Evolutionary conservation across 2,888 invertebrate species (phyloP).

Genomic region (Neoitamus cyanurus): DNA sequence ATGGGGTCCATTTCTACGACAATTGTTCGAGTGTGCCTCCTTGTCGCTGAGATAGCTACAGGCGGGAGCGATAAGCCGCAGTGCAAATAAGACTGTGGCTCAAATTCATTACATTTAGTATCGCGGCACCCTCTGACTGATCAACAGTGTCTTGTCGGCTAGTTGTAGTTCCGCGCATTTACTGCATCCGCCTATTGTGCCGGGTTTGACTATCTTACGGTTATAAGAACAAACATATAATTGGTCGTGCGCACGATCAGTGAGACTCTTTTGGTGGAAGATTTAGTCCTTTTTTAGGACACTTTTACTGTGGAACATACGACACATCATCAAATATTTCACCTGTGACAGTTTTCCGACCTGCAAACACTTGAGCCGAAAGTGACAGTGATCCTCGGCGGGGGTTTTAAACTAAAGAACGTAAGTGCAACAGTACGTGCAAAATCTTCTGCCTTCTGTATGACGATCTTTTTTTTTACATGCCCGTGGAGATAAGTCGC

Average conservation of each 20-base stretch:
- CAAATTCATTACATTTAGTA: neutral
- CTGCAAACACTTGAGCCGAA: neutral
- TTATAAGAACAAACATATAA: neutral
- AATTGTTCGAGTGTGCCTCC: neutral
- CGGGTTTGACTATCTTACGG: neutral
- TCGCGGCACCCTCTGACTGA: neutral
- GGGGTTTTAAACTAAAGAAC: neutral
- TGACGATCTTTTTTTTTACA: neutral
- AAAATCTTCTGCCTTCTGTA: neutral
- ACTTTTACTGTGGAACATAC: neutral
- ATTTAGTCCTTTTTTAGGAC: neutral
- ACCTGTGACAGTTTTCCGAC: neutral
- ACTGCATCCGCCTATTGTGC: neutral
- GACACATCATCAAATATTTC: neutral
- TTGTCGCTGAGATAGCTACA: neutral
- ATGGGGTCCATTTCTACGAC: neutral
- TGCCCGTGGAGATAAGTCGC: neutral
- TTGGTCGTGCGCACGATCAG: neutral
- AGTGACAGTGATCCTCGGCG: neutral
- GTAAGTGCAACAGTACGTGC: neutral
- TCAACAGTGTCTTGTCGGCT: neutral
- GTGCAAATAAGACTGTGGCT: neutral
- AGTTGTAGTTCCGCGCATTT: neutral
- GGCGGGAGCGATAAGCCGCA: neutral
- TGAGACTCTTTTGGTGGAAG: neutral